Base-by-base conservation (phyloP, 2,888 invertebrate species). In the Poecilobothrus nobilitatus region DNA sequence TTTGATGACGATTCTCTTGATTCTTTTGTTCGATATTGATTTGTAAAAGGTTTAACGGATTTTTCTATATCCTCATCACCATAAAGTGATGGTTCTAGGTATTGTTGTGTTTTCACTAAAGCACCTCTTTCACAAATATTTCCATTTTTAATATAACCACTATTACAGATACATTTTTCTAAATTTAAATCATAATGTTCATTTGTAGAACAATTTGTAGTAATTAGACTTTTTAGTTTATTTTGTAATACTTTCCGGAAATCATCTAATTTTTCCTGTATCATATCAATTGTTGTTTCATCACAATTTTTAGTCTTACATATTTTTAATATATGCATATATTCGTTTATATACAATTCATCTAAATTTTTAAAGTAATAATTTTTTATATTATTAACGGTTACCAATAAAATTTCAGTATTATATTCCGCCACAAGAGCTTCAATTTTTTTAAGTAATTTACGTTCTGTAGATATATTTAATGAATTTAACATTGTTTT, bases 81-180 rank as follows among this genome's bases (percentile, higher is more conserved):
- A 53, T 15, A 53, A 18, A 12, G n/a, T 18, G 6, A n/a, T n/a
- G 53, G 53, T 18, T 53, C 15, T n/a, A n/a, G 6, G 2, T 18
- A 53, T 18, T 18, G 7, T 15, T 15, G 2, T 53, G 5, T 27
- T 27, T 27, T 27, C 27, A 27, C 5, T 27, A 27, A 27, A 22
- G 85, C 84, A 78, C 95, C 95, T 0, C 84, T 84, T 0, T 90
- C 93, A 76, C 95, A 96, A 0, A 86, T 81, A 10, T 85, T 83
- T 0, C 95, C 95, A 78, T 94, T 89, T n/a, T 95, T 95, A 3
- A 94, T 92, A 87, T 88, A 95, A 0, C 95, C 95, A 8, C 91
- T 87, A 78, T 88, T 84, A 75, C 92, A 92, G 85, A 80, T 81
- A 73, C 86, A 86, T 53, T 53, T 2, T 6, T 53, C 15, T 3